Conservation (phyloP, 1,140 invertebrate species). For the Ips nitidus region DNA sequence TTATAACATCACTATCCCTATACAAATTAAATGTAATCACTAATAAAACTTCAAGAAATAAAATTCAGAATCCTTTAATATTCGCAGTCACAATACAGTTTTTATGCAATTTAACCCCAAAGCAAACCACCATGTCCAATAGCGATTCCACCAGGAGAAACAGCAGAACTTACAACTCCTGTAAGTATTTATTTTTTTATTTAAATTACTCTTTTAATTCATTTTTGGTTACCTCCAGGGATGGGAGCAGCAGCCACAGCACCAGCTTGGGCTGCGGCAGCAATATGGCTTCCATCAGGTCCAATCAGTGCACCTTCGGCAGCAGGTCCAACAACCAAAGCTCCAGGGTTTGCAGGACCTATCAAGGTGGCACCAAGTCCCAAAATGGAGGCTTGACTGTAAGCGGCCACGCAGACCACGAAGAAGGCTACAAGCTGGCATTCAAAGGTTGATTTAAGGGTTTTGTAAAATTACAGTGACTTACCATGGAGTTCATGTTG, state of each 20-base stretch:
- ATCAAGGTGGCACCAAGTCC: slow-evolving; percentile 41
- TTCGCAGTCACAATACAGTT: background rate
- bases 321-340: slow-evolving; percentile 41
- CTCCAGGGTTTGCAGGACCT: slow-evolving; percentile 46
- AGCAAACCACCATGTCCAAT: slow-evolving; percentile 24
- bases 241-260: slow-evolving; percentile 41
- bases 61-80: no score
- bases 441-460: background rate
- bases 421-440: slow-evolving; percentile 42
- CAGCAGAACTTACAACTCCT: slow-evolving; percentile 43
- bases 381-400: slow-evolving; percentile 42
- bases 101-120: slow-evolving; percentile 2
- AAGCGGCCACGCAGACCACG: slow-evolving; percentile 39
- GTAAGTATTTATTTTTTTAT: slow-evolving; percentile 14
- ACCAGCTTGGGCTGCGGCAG: slow-evolving; percentile 41
- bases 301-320: slow-evolving; percentile 37
- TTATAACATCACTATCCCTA: no score
- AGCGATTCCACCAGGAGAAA: slow-evolving; percentile 40
- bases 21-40: no score
- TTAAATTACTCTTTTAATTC: background rate
- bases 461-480: background rate
- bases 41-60: no score
- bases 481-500: slow-evolving; percentile 46
- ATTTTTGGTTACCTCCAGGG: slow-evolving; percentile 37
- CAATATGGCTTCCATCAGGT: slow-evolving; percentile 45